phyloP scores from a whole-genome alignment of 37 sponge, comb jelly and placozoan species.

The Theonella swinhoei region DNA sequence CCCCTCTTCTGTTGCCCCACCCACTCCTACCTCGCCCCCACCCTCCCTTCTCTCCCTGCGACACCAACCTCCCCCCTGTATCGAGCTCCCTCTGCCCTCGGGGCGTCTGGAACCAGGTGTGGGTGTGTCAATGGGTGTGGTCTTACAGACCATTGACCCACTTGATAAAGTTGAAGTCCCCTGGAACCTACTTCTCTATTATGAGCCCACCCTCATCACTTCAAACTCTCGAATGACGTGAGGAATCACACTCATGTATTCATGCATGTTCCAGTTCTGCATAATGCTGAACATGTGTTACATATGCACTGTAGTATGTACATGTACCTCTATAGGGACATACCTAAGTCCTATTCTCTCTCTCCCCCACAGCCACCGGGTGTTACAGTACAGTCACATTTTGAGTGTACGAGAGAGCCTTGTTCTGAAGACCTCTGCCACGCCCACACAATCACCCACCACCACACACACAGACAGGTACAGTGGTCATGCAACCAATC shows the following conservation, averaged over 20 bases:
- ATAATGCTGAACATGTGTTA: no score
- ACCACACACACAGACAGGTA: background rate
- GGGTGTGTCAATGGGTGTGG: constrained; percentile 29
- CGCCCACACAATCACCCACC: constrained; percentile 13
- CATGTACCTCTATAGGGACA: no score
- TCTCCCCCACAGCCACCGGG: constrained; percentile 47
- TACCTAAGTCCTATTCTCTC: constrained; percentile 7
- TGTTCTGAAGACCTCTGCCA: constrained; percentile 29
- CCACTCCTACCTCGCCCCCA: constrained; percentile 8
- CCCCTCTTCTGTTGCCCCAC: constrained; percentile 30
- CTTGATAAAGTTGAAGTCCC: constrained; percentile 16
- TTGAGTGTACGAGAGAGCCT: constrained; percentile 40
- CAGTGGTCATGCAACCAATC: no score
- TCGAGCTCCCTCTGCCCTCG: constrained; percentile 46
- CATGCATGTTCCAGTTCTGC: background rate
- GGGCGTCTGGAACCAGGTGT: constrained; percentile 41
- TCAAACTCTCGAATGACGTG: constrained; percentile 45
- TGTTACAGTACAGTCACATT: constrained; percentile 32
- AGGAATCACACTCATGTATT: background rate
- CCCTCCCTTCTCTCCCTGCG: constrained; percentile 8
- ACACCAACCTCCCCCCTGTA: background rate
- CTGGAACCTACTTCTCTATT: constrained; percentile 46
- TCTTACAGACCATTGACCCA: constrained; percentile 15
- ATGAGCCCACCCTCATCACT: constrained; percentile 40
- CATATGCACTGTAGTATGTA: background rate